Conservation (phyloP, 2,888 invertebrate species). For the Allygus modestus region DNA sequence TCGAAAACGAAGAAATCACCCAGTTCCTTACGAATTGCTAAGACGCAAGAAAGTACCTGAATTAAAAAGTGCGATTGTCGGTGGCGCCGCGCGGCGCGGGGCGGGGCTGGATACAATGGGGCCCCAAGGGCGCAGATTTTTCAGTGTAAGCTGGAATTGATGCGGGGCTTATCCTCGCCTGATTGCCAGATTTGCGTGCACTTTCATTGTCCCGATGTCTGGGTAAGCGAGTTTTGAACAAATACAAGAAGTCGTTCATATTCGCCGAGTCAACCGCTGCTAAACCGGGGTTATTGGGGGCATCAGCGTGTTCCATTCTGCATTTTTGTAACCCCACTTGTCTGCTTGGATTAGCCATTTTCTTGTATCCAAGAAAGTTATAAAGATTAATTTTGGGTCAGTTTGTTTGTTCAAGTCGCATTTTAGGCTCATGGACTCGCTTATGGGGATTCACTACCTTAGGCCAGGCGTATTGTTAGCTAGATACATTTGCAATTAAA, state of each 20-base stretch:
- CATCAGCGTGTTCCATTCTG: neutral
- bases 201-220: slow-evolving; percentile 31
- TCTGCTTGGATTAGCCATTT: too few relatives aligned
- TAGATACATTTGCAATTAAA: too few relatives aligned
- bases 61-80: neutral
- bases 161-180: slow-evolving; percentile 4
- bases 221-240: slow-evolving; percentile 41
- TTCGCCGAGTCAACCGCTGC: slow-evolving; percentile 31
- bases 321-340: neutral
- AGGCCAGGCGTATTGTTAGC: too few relatives aligned
- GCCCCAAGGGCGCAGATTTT: slow-evolving; percentile 32
- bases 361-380: too few relatives aligned
- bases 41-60: neutral
- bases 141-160: slow-evolving; percentile 35
- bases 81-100: neutral
- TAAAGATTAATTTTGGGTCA: too few relatives aligned
- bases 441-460: too few relatives aligned
- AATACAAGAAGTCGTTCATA: slow-evolving; percentile 23
- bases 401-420: too few relatives aligned
- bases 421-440: too few relatives aligned
- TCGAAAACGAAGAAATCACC: too few relatives aligned
- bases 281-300: slow-evolving; percentile 27
- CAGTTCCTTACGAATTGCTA: neutral
- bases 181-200: slow-evolving; percentile 29
- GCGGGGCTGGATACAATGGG: neutral